phyloP scores from a whole-genome alignment of 2,113 vertebrate genomes.

The Daphoenositta chrysoptera region DNA sequence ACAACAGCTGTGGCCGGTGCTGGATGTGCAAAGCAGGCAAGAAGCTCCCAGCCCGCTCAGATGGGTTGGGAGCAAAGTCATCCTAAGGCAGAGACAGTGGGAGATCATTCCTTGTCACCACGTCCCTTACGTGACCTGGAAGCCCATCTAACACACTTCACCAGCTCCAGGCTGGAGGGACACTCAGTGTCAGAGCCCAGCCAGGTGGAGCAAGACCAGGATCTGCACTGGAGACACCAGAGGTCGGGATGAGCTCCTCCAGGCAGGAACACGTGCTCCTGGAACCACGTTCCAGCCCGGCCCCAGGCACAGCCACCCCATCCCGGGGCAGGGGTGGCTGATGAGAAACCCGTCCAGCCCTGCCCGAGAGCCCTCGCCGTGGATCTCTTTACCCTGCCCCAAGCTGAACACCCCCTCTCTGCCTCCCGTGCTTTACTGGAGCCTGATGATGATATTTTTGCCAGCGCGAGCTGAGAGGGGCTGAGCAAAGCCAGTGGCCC shows the following conservation, averaged over 20 bases:
- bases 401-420: conserved; percentile 31
- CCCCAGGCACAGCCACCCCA: not conserved
- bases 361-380: fast-evolving
- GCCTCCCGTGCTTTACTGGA: conserved; percentile 55
- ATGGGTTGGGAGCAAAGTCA: not conserved
- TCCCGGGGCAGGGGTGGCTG: not conserved
- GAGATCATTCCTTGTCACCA: not conserved
- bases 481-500: conserved; percentile 40
- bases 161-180: not conserved
- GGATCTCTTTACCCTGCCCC: conserved; percentile 2
- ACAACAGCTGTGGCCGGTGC: not conserved
- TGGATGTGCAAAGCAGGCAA: not conserved
- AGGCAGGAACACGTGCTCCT: not conserved
- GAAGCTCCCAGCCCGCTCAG: not conserved
- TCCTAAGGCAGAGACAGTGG: not conserved
- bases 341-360: conserved; percentile 66
- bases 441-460: conserved; percentile 45
- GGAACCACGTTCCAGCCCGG: not conserved
- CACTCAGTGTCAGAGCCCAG: not conserved
- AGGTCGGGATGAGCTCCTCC: not conserved
- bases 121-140: not conserved
- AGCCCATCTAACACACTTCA: not conserved
- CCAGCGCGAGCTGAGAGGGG: conserved; percentile 50
- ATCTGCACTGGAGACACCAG: fast-evolving
- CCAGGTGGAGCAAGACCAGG: not conserved